phyloP scores from a whole-genome alignment of 2,888 invertebrate species.

The Gonocerus acuteangulatus region DNA sequence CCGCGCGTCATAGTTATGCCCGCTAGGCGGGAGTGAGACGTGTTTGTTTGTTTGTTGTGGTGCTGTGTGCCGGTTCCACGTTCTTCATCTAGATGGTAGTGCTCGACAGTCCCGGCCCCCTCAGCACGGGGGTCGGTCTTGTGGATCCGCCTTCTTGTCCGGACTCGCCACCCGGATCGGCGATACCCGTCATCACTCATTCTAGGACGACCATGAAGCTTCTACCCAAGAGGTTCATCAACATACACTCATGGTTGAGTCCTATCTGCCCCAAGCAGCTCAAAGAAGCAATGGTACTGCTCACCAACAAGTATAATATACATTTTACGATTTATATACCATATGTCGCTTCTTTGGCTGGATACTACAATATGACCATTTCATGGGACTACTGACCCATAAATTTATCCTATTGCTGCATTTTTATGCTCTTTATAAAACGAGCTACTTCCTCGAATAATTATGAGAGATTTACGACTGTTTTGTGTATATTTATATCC shows the following conservation, averaged over 20 bases:
- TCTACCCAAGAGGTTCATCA: constrained; percentile 82
- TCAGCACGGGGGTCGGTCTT: constrained; percentile 52
- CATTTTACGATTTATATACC: no score
- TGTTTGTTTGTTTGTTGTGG: constrained; percentile 7
- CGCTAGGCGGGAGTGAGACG: constrained; percentile 7
- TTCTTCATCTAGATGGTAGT: constrained; percentile 56
- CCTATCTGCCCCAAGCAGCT: constrained; percentile 50
- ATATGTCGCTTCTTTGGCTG: no score
- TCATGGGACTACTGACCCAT: no score
- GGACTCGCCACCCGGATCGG: constrained; percentile 40
- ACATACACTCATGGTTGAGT: constrained; percentile 83
- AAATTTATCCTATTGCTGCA: no score
- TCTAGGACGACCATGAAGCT: constrained; percentile 63
- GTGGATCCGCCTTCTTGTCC: constrained; percentile 56
- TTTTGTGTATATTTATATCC: no score
- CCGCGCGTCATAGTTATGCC: constrained; percentile 3
- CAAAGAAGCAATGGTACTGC: constrained; percentile 46
- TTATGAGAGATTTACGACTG: no score
- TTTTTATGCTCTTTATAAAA: no score
- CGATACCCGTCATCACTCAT: constrained; percentile 43
- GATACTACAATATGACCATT: no score
- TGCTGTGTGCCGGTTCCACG: background rate
- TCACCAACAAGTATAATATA: no score
- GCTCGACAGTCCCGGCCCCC: constrained; percentile 49
- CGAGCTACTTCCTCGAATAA: no score